Conservation (phyloP, 1,140 invertebrate species). For the Bombus waltoni region DNA sequence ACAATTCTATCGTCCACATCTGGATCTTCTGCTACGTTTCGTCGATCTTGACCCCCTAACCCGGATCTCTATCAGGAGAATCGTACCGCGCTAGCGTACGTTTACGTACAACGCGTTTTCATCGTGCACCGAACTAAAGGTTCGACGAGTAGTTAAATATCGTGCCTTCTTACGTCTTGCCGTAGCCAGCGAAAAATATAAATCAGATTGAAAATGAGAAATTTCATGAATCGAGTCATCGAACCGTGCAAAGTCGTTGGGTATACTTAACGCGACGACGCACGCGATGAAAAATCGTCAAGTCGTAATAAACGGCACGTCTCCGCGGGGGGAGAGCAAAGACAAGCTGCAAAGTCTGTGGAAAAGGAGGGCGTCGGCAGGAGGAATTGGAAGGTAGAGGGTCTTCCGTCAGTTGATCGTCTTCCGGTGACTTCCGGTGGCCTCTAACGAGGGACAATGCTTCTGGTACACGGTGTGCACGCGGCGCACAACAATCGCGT, state of each 20-base stretch:
- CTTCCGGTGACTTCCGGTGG: slow-evolving; percentile 82
- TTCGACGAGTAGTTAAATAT: not conserved
- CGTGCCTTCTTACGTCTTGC: not conserved
- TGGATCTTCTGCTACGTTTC: slow-evolving; percentile 60
- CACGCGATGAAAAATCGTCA: slow-evolving; percentile 64
- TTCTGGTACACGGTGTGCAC: slow-evolving; percentile 72
- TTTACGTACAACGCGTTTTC: not conserved
- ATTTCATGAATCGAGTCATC: not conserved
- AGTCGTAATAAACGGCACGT: slow-evolving; percentile 57
- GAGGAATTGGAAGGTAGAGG: slow-evolving; percentile 53
- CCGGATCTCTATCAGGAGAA: not conserved
- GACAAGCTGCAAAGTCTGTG: slow-evolving; percentile 63
- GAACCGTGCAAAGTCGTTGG: not conserved
- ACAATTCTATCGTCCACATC: slow-evolving; percentile 63
- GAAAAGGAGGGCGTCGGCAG: slow-evolving; percentile 40
- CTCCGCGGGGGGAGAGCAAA: slow-evolving; percentile 30
- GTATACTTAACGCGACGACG: not conserved
- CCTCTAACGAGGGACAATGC: slow-evolving; percentile 74
- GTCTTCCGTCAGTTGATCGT: slow-evolving; percentile 82
- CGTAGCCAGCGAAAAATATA: no score
- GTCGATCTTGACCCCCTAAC: slow-evolving; percentile 66
- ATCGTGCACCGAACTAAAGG: no score
- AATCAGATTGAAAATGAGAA: not conserved
- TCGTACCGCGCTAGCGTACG: not conserved
- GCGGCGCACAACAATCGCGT: slow-evolving; percentile 82